Evolutionary conservation across 2,113 vertebrate species (phyloP).

Genomic region (Vidua macroura): DNA sequence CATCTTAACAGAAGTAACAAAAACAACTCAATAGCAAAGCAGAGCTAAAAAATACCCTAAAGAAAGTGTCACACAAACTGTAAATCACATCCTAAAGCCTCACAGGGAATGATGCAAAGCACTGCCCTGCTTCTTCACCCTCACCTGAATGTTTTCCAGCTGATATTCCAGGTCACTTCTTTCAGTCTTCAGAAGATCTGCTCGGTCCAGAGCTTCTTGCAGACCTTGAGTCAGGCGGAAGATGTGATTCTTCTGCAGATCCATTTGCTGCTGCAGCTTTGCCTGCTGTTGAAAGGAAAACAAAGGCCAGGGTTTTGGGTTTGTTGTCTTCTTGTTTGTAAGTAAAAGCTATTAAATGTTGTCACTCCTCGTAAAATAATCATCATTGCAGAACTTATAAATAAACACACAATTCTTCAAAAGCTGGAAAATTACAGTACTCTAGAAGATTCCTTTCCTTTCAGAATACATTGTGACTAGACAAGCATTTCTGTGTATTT

Average conservation of each 20-base stretch:
- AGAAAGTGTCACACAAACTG: neutral
- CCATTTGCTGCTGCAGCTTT: constrained; percentile 98
- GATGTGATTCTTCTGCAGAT: constrained; percentile 96
- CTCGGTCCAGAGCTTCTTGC: constrained; percentile 94
- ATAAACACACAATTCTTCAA: neutral
- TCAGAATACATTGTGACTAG: neutral
- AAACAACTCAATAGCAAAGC: neutral
- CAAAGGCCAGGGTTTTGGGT: neutral
- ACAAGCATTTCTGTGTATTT: neutral
- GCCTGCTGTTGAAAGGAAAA: constrained; percentile 81
- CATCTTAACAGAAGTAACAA: neutral
- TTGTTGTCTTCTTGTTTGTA: neutral
- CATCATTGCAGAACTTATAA: neutral
- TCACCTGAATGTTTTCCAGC: constrained; percentile 98
- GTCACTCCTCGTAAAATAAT: neutral
- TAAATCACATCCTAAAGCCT: neutral
- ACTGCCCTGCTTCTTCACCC: neutral
- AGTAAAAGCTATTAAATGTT: neutral
- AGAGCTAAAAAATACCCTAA: neutral
- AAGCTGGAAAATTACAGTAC: neutral
- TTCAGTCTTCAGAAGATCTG: constrained; percentile 95
- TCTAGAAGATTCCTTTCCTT: neutral
- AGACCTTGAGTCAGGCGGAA: constrained; percentile 97
- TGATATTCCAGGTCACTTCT: constrained; percentile 97
- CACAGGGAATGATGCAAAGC: neutral